Evolutionary conservation across 2,888 invertebrate genomes (phyloP), one percentile per base, ranked within the genome.

Genomic region (Drymonia ruficornis): DNA sequence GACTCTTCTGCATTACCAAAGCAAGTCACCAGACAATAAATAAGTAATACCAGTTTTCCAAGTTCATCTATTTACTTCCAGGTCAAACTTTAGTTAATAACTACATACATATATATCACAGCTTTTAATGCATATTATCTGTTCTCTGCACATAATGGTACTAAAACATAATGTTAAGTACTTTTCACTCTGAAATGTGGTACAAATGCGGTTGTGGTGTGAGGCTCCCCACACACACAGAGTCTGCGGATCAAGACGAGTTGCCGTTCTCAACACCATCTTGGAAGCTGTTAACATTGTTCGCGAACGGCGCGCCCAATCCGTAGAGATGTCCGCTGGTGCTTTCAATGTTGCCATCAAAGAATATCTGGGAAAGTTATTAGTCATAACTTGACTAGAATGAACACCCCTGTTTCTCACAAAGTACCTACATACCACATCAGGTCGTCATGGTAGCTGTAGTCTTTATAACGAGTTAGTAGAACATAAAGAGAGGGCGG

Each of bases 261-360:
- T 75, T 96, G 63, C 95, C 95, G 75, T 95, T 96, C 74, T 96
- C 96, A 67, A 95, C 94, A 80, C 95, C 83, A 42, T 91, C 90
- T 70, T 95, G 95, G 80, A 96, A 96, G 76, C 94, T 95, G 72
- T 94, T 94, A 58, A 95, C 95, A 61, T 96, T 97, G 45, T 96
- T 95, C 52, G 96, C 95, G 84, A 97, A 97, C 50, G 97, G 97
- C 43, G 97, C 97, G 55, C 98, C 98, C 70, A 99, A 94, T 47
- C 99, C 99, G 83, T 98, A 99, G 52, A 99, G 93, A 90, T 99
- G 99, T 49, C 99, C 99, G 81, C 99, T 99, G 42, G 97, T 97
- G 91, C 99, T 98, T 86, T 99, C 99, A 76, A 99, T 99, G 86
- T 98, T 98, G 84, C 98, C 99, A 89, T 99, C 98, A 85, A 99